phyloP scores from a whole-genome alignment of 2,113 vertebrate genomes.

The Oophaga pumilio region DNA sequence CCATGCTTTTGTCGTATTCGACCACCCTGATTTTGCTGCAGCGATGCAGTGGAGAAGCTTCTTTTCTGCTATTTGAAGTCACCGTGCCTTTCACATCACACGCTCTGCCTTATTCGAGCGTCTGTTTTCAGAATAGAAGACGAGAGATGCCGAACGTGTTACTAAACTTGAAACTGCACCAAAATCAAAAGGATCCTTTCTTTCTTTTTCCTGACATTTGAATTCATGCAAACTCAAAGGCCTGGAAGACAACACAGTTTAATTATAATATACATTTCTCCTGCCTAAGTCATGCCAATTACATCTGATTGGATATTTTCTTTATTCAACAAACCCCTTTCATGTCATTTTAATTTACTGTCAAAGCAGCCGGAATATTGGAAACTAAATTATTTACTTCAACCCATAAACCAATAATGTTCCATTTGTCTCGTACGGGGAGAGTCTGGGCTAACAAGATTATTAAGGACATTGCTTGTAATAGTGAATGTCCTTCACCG shows the following conservation, averaged over 20 bases:
- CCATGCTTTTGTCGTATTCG: background rate
- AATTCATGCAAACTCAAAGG: conserved; percentile 89
- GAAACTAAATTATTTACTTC: conserved; percentile 98
- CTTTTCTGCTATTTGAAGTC: background rate
- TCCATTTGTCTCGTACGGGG: conserved; percentile 94
- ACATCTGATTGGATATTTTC: conserved; percentile 99
- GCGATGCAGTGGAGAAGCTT: background rate
- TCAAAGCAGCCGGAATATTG: conserved; percentile 95
- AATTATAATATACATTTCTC: conserved; percentile 98
- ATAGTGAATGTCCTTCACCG: conserved; percentile 94
- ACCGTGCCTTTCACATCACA: conserved; percentile 31
- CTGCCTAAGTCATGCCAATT: conserved; percentile 97
- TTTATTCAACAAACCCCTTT: conserved; percentile 98
- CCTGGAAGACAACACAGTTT: conserved; percentile 93
- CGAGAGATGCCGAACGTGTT: conserved; percentile 13
- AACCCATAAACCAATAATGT: conserved; percentile 95
- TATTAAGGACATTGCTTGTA: conserved; percentile 99
- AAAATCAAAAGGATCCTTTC: conserved; percentile 80
- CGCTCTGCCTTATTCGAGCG: background rate
- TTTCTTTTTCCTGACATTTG: conserved; percentile 83
- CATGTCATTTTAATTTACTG: conserved; percentile 99
- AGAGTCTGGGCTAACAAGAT: conserved; percentile 94
- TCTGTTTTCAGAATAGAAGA: conserved; percentile 30
- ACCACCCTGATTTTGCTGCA: background rate
- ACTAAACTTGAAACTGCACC: conserved; percentile 81